These are phyloP conservation scores for Allobates femoralis DNA, from an alignment of 2,797 vertebrate genomes.

Conservation along the genomic window DNA sequence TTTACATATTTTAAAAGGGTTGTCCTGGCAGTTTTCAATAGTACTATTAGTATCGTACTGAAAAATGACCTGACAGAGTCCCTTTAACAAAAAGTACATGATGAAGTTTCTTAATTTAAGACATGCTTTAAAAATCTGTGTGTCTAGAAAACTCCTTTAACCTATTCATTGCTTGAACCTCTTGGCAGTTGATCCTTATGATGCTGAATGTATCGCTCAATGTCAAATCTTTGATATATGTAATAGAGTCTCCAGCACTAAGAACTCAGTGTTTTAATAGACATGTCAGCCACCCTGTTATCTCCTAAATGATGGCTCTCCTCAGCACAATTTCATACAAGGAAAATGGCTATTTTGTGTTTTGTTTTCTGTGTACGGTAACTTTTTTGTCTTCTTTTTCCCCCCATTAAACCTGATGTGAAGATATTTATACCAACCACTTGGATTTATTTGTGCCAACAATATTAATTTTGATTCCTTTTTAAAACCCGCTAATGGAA, in stretches of 20 bases:
- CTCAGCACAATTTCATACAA: not conserved
- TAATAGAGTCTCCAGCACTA: constrained; percentile 26
- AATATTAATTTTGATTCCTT: constrained; percentile 79
- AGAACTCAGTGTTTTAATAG: constrained; percentile 49
- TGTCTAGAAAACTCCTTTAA: not conserved
- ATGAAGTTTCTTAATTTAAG: no score
- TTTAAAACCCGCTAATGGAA: constrained; percentile 88
- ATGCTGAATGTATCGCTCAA: not conserved
- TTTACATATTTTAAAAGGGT: no score
- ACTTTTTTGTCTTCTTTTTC: constrained; percentile 17
- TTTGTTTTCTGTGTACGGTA: not conserved
- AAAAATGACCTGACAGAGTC: no score
- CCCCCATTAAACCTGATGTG: constrained; percentile 64
- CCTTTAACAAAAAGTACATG: no score
- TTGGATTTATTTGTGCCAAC: constrained; percentile 69
- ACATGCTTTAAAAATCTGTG: no score
- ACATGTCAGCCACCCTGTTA: constrained; percentile 41
- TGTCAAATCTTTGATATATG: constrained; percentile 33
- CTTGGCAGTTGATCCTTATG: constrained; percentile 20
- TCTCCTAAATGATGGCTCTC: constrained; percentile 39
- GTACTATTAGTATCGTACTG: no score
- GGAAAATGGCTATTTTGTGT: not conserved
- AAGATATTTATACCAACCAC: constrained; percentile 46
- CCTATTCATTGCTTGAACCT: not conserved
- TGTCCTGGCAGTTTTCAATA: no score